These are phyloP conservation scores for Caenorhabditis auriculariae DNA, from an alignment of 2,888 invertebrate species.

Conservation along the genomic window DNA sequence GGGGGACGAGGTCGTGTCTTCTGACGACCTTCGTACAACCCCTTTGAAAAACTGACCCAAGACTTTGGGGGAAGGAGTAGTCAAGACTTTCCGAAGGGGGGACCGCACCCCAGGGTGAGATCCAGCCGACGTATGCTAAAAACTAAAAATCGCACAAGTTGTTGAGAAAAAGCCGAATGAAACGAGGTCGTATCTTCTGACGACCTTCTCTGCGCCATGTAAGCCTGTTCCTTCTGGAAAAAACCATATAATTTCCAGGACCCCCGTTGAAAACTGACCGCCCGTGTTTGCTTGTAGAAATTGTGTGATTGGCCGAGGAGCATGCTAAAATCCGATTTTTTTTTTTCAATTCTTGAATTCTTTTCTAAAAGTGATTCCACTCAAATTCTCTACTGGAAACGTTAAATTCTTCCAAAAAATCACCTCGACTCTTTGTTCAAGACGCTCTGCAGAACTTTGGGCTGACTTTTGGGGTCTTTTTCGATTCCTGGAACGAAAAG, in stretches of 20 bases:
- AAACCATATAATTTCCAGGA: not conserved
- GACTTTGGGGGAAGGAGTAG: too few relatives aligned
- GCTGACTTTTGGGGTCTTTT: conserved; percentile 24
- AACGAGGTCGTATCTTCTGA: conserved; percentile 25
- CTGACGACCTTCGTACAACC: too few relatives aligned
- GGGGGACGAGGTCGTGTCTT: too few relatives aligned
- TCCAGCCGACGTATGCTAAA: conserved; percentile 8
- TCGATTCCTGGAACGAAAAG: conserved; percentile 32
- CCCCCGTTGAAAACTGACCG: not conserved
- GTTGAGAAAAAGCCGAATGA: conserved; percentile 33
- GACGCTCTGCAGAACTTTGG: conserved; percentile 38
- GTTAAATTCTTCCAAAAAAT: not conserved
- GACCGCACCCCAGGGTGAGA: too few relatives aligned
- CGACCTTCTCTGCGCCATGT: conserved; percentile 2
- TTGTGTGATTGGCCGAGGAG: conserved; percentile 8
- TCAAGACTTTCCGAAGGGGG: too few relatives aligned
- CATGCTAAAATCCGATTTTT: conserved; percentile 1
- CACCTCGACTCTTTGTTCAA: conserved; percentile 11
- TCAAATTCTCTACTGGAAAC: not conserved
- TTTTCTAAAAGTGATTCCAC: too few relatives aligned
- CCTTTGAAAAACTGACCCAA: too few relatives aligned
- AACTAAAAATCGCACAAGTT: conserved; percentile 2
- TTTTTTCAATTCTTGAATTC: too few relatives aligned
- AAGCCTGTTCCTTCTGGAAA: not conserved
- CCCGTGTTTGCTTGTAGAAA: conserved; percentile 15